Percentiles rank a stretch among this genome's conserved stretches.
phyloP scores from a whole-genome alignment of 2,797 vertebrate genomes.

The Meda fulgida region DNA sequence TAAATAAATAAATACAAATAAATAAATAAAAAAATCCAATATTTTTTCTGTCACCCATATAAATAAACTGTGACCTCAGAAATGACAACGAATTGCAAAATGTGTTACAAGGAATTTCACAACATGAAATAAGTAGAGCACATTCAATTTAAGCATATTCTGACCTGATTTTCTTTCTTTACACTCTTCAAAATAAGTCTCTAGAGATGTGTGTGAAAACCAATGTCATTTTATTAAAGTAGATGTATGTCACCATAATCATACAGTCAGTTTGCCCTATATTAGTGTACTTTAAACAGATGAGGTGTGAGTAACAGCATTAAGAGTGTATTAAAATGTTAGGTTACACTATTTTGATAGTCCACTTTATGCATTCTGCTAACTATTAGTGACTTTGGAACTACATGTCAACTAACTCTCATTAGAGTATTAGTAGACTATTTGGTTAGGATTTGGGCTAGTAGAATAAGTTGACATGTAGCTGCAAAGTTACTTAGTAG shows the following conservation, averaged over 20 bases:
- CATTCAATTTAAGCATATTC: conserved; percentile 49
- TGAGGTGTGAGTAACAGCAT: conserved; percentile 3
- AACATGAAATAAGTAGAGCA: conserved; percentile 49
- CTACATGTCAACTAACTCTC: no score
- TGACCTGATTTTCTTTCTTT: conserved; percentile 57
- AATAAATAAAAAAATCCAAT: no score
- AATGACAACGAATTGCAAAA: conserved; percentile 43
- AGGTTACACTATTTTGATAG: no score
- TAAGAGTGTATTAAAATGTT: background rate
- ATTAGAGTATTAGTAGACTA: no score
- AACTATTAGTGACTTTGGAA: no score
- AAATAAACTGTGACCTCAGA: conserved; percentile 39
- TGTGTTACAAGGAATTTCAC: conserved; percentile 42
- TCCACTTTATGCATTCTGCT: no score
- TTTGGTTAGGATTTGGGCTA: no score
- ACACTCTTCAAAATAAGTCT: conserved; percentile 51
- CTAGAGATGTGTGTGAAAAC: conserved; percentile 33
- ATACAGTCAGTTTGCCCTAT: conserved; percentile 19
- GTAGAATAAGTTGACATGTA: no score
- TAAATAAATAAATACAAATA: no score
- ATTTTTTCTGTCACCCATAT: conserved; percentile 35
- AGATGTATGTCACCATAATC: conserved; percentile 30
- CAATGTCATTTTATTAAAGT: conserved; percentile 42
- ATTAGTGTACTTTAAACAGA: conserved; percentile 6
- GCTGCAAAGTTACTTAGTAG: no score